These are phyloP conservation scores for Cloeon dipterum DNA, from an alignment of 2,888 invertebrate genomes.

Conservation along the genomic window DNA sequence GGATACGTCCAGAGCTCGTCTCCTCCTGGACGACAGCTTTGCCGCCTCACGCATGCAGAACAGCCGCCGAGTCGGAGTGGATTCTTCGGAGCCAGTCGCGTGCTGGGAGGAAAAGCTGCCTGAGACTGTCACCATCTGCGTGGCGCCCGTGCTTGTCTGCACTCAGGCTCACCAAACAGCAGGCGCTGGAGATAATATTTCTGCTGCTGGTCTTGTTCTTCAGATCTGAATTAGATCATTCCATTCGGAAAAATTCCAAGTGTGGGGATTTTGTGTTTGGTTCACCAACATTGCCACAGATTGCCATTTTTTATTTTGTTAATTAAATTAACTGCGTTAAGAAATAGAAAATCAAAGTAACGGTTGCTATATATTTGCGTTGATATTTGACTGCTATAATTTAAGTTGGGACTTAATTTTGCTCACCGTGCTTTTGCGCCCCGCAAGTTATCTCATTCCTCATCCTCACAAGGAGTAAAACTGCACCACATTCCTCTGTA, in stretches of 20 bases:
- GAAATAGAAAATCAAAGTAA: no score
- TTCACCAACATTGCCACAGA: no score
- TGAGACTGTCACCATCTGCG: conserved; percentile 38
- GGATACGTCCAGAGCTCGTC: conserved; percentile 23
- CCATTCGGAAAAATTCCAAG: neutral
- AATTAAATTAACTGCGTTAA: no score
- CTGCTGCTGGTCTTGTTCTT: conserved; percentile 54
- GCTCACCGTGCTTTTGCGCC: no score
- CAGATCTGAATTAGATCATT: conserved; percentile 14
- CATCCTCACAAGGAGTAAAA: no score
- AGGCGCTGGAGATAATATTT: conserved; percentile 72
- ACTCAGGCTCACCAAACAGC: conserved; percentile 60
- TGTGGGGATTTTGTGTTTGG: no score
- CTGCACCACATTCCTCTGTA: no score
- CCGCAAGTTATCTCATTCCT: no score
- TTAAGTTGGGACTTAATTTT: no score
- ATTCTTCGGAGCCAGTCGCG: conserved; percentile 47
- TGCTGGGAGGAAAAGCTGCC: conserved; percentile 50
- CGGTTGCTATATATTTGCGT: no score
- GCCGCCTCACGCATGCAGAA: conserved; percentile 35
- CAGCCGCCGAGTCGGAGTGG: conserved; percentile 34
- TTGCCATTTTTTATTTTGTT: no score
- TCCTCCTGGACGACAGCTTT: conserved; percentile 66
- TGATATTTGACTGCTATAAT: no score
- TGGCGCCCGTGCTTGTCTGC: conserved; percentile 66